These are phyloP conservation scores for Brachionus koreanus DNA, from an alignment of 1,140 invertebrate species.

Conservation along the genomic window DNA sequence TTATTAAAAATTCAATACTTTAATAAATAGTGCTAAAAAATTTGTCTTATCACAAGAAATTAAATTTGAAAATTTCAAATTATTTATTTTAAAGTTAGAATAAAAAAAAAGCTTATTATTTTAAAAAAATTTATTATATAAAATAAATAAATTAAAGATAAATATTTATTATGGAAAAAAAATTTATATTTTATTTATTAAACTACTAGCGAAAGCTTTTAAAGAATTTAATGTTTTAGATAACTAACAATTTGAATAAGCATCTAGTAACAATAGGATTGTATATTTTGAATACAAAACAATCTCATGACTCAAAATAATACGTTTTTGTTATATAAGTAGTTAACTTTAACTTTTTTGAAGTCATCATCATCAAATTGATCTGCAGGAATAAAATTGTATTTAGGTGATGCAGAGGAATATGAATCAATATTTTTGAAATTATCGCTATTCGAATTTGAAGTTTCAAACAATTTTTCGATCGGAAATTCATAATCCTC, in stretches of 20 bases:
- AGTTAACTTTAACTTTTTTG: constrained; percentile 16
- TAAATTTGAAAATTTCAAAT: background rate
- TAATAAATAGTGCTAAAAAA: background rate
- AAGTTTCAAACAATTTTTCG: background rate
- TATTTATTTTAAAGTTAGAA: too few relatives aligned
- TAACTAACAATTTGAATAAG: background rate
- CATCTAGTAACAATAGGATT: background rate
- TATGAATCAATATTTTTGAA: background rate
- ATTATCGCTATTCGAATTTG: background rate
- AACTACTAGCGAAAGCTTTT: background rate
- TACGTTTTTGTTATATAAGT: constrained; percentile 8
- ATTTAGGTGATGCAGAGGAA: constrained; percentile 1
- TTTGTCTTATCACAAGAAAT: background rate
- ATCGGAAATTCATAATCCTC: background rate
- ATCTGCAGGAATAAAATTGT: background rate
- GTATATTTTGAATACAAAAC: background rate
- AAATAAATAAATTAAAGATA: too few relatives aligned
- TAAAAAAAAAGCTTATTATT: too few relatives aligned
- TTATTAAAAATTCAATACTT: too few relatives aligned
- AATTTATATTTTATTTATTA: background rate
- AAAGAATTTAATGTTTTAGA: too few relatives aligned
- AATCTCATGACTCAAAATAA: background rate
- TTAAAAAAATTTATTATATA: too few relatives aligned
- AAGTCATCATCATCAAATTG: constrained; percentile 24
- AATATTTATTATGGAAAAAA: too few relatives aligned